These are phyloP conservation scores for Choreutis nemorana DNA, from an alignment of 2,888 invertebrate genomes.

Conservation along the genomic window DNA sequence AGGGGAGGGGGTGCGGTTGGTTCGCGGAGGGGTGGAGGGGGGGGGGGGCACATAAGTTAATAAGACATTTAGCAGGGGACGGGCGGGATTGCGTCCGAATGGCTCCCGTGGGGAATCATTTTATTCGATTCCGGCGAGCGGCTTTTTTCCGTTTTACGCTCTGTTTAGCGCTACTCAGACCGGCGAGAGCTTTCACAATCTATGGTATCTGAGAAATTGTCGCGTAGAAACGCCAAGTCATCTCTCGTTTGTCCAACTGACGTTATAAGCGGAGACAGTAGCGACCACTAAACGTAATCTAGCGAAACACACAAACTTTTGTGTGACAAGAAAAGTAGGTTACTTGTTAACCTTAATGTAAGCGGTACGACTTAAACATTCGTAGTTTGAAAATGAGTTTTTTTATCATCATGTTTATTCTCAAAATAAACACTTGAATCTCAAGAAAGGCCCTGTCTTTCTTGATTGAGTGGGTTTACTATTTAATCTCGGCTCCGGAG, in stretches of 20 bases:
- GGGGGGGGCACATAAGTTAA: constrained; percentile 58
- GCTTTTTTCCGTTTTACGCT: constrained; percentile 62
- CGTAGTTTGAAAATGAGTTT: no score
- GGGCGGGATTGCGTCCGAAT: constrained; percentile 72
- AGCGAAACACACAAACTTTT: no score
- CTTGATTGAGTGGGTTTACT: no score
- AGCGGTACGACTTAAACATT: no score
- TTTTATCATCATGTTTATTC: no score
- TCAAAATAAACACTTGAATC: no score
- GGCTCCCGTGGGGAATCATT: constrained; percentile 77
- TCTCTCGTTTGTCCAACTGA: constrained; percentile 30
- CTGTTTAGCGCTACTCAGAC: constrained; percentile 58
- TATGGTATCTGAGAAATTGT: constrained; percentile 24
- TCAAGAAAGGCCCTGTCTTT: no score
- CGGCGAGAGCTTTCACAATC: constrained; percentile 40
- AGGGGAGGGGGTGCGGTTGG: constrained; percentile 27
- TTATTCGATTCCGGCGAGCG: constrained; percentile 73
- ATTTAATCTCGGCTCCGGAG: no score
- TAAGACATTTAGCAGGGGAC: constrained; percentile 66
- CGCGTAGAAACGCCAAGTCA: constrained; percentile 25
- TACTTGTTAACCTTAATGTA: no score
- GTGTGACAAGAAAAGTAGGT: no score
- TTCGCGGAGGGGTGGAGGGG: no score
- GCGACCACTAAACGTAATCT: no score
- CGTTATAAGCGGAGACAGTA: constrained; percentile 36